These are phyloP conservation scores for Thymelicus lineola DNA, from an alignment of 2,888 invertebrate species.

Conservation along the genomic window DNA sequence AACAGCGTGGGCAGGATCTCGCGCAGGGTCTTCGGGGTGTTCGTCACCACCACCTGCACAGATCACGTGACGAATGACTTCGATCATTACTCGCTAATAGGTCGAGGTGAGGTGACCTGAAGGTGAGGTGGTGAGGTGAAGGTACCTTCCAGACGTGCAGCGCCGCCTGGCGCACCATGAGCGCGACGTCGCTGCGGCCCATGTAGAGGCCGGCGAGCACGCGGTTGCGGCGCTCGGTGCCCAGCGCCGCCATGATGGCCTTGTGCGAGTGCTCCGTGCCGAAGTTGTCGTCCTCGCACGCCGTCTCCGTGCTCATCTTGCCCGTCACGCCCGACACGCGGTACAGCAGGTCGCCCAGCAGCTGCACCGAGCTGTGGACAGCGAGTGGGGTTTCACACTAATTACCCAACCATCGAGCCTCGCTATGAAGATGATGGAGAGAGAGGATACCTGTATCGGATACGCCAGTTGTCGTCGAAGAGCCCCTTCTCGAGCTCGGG, in stretches of 20 bases:
- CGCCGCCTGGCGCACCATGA: constrained; percentile 98
- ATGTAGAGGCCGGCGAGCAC: constrained; percentile 98
- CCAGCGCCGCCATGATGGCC: constrained; percentile 95
- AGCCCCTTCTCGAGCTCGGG: constrained; percentile 97
- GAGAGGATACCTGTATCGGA: constrained; percentile 92
- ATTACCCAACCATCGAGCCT: too few relatives aligned
- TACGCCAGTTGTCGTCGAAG: constrained; percentile 99
- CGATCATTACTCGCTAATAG: too few relatives aligned
- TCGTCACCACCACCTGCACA: constrained; percentile 94
- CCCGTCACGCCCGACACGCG: constrained; percentile 98
- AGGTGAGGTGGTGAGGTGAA: too few relatives aligned
- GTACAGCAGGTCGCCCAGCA: constrained; percentile 97
- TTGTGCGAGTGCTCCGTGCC: constrained; percentile 98
- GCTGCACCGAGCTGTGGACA: constrained; percentile 86
- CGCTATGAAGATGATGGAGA: too few relatives aligned
- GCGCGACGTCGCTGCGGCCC: constrained; percentile 98
- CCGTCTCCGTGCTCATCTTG: constrained; percentile 99
- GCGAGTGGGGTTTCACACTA: too few relatives aligned
- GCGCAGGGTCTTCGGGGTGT: constrained; percentile 97
- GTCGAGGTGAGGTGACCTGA: too few relatives aligned
- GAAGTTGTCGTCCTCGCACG: constrained; percentile 99
- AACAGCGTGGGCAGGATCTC: constrained; percentile 98
- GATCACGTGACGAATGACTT: not conserved
- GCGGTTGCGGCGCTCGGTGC: constrained; percentile 95
- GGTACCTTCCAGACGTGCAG: constrained; percentile 98